Evolutionary conservation across 2,113 vertebrate genomes (phyloP).

Genomic region (Sula dactylatra): DNA sequence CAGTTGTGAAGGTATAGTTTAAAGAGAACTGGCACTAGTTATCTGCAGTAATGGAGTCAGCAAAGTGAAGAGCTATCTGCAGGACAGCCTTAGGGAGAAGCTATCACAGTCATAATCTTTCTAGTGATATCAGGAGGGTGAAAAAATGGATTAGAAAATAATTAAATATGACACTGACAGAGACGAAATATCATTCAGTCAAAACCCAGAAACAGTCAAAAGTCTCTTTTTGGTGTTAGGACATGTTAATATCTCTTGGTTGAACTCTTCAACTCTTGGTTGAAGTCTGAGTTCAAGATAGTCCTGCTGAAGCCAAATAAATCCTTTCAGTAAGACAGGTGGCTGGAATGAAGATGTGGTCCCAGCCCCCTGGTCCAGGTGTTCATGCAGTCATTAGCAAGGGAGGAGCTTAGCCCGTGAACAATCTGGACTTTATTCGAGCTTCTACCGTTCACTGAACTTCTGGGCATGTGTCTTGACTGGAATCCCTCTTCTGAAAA

Average conservation of each 20-base stretch:
- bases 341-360: background rate
- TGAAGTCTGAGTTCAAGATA: background rate
- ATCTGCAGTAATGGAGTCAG: background rate
- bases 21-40: background rate
- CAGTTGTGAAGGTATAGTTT: background rate
- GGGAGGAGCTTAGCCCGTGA: background rate
- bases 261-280: background rate
- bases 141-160: background rate
- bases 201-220: background rate
- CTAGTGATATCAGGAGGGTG: background rate
- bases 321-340: background rate
- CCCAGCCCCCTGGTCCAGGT: background rate
- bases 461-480: background rate
- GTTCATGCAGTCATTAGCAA: background rate
- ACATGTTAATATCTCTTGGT: background rate
- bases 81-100: background rate
- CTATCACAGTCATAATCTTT: background rate
- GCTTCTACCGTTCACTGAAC: background rate
- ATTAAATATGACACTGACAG: background rate
- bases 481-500: background rate
- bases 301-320: background rate
- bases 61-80: background rate
- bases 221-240: background rate
- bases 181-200: background rate
- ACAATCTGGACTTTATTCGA: background rate